Base-by-base conservation (phyloP, 2,113 vertebrate genomes). In the Sorex fumeus region DNA sequence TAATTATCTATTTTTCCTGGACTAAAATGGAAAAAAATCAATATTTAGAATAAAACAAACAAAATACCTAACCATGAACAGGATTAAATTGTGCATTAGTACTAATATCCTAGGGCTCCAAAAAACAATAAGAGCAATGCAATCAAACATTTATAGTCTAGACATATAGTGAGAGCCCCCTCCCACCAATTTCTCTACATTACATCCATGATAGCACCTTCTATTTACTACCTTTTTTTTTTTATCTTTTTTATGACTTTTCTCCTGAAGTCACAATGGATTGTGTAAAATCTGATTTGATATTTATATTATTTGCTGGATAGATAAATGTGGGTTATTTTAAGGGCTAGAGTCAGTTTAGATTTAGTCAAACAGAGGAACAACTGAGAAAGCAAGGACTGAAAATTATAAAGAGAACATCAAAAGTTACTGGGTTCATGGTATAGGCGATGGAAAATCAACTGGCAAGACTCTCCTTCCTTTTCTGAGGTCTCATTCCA, bases 11-110 rank as follows among this genome's bases (percentile, higher is more conserved):
- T 50, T 74, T 90, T 80, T 88, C 91, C 50, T 82, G 36, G n/a
- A 62, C 16, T 66, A 85, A 34, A 91, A 88, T 85, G n/a, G 60
- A 15, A 1, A 62, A 77, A 90, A 86, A 75, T 62, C 50, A 84
- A 91, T 11, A 40, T 69, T 77, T 84, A 80, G 92, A 82, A 64
- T 4, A 71, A 88, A 50, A 18, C 8, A 62, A 80, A 57, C 16
- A 36, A 60, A 80, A 67, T 7, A 23, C 5, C 57, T 60, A 60
- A 30, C 36, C 36, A 40, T 28, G 57, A 76, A 8, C 40, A 62
- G 40, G 72, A 87, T 62, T 62, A 69, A 69, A 16, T 45, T 69
- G 57, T 10, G 34, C 2, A 78, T 18, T 23, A 87, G 21, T 74
- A n/a, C 4, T 82, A 8, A 62, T 47, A 30, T 84, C 30, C 28